Evolutionary conservation across 1,140 invertebrate genomes (phyloP).

Genomic region (Ephestia elutella): DNA sequence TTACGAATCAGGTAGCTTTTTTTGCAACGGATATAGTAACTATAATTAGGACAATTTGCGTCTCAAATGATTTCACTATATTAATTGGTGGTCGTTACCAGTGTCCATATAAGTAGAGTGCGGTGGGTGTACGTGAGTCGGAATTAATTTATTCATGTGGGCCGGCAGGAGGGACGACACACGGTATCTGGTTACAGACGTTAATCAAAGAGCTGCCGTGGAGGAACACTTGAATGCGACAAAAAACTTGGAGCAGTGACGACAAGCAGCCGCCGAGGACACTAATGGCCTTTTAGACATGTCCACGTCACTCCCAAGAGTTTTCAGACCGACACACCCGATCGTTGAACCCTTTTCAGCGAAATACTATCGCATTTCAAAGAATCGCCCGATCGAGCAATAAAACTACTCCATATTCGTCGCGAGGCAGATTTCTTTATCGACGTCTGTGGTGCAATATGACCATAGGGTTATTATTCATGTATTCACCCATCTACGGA

Average conservation of each 20-base stretch:
- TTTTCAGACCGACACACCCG: slow-evolving; percentile 25
- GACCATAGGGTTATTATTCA: background rate
- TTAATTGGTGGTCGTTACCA: background rate
- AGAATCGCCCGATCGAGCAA: slow-evolving; percentile 2
- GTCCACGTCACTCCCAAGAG: slow-evolving; percentile 33
- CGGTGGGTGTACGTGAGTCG: slow-evolving; percentile 24
- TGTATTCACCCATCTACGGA: background rate
- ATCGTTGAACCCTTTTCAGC: slow-evolving; percentile 30
- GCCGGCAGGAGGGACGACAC: slow-evolving; percentile 26
- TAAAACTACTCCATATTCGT: background rate
- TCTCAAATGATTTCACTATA: background rate
- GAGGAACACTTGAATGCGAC: slow-evolving; percentile 38
- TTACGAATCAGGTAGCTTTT: slow-evolving; percentile 25
- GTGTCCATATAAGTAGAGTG: slow-evolving; percentile 25
- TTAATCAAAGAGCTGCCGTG: slow-evolving; percentile 54
- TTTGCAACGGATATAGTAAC: background rate
- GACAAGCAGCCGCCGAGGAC: slow-evolving; percentile 29
- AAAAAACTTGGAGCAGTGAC: slow-evolving; percentile 45
- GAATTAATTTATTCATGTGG: slow-evolving; percentile 42
- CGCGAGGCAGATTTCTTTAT: background rate
- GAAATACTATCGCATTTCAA: slow-evolving; percentile 11
- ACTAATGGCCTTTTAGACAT: slow-evolving; percentile 41
- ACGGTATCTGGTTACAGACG: slow-evolving; percentile 47
- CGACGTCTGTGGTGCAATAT: slow-evolving; percentile 1
- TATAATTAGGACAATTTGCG: background rate